Evolutionary conservation across 1,140 invertebrate species (phyloP), one percentile per base, ranked within the genome.

Genomic region (Eupristina koningsbergeri): DNA sequence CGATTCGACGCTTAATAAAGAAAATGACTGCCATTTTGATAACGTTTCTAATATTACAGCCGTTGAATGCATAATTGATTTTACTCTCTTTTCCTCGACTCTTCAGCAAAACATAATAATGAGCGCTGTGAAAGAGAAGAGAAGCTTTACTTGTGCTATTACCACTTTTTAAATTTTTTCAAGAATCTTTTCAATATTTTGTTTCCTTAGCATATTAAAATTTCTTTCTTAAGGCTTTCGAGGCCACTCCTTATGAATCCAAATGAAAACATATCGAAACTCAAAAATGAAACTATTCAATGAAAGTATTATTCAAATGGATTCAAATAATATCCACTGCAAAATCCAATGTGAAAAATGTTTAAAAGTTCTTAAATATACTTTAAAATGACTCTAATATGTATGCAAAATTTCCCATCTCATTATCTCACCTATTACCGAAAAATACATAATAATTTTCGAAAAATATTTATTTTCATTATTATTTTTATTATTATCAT

Each of bases 1-100:
- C 82, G 82, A 84, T 74, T 80, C 53, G 22, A 9, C 50, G 75
- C 22, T 71, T 53, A 77, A 83, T 78, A 53, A 36, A 76, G 80
- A 82, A 80, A 84, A 80, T 80, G 34, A 29, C 82, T 19, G 36
- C 47, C 1, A 58, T 73, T 69, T 61, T 29, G 64, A 79, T 79
- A 83, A 80, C 36, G 53, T 83, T 77, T 83, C 50, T 78, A 83
- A 78, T 78, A 78, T 78, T 45, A 17, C 50, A 53, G 34, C 36
- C 11, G 2, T 50, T 53, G 73, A 82, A 76, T 82, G 58, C 41
- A 82, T 82, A 76, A 76, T 76, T 64, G 76, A 82, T 76, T 64
- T 75, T n/a, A 22, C 45, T 22, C 45, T 36, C 73, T 9, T 7
- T 17, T 22, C 34, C 34, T 31, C 1, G 9, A 17, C 39, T 31